These are phyloP conservation scores for Drosophila quinaria DNA, from an alignment of 2,888 invertebrate species.

Conservation along the genomic window DNA sequence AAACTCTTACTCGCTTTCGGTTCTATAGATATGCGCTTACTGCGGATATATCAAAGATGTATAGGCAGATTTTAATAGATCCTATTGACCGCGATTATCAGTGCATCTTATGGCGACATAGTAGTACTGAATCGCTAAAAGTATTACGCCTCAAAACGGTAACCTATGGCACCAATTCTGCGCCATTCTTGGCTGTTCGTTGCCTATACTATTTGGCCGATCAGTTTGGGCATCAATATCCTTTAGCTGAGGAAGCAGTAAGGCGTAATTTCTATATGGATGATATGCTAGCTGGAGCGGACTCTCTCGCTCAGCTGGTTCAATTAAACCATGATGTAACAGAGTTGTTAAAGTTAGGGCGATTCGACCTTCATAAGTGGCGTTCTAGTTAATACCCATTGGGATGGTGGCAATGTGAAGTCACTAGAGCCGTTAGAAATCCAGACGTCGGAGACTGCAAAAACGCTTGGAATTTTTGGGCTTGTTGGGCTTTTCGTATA, in stretches of 20 bases:
- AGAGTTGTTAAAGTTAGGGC: not conserved
- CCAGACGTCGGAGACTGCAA: not conserved
- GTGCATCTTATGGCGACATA: not conserved
- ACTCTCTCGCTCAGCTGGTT: not conserved
- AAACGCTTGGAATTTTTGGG: too few species aligned
- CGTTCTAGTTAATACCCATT: not conserved
- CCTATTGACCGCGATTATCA: not conserved
- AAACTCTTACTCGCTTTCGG: not conserved
- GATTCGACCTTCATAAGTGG: not conserved
- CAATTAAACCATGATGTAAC: not conserved
- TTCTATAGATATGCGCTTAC: not conserved
- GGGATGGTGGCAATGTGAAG: not conserved
- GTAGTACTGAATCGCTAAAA: not conserved
- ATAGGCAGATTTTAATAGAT: not conserved
- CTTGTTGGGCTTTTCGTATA: not conserved
- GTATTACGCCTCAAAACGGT: not conserved
- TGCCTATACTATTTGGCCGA: not conserved
- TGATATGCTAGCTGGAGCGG: conserved; percentile 1
- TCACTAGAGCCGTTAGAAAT: not conserved
- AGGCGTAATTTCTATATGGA: not conserved
- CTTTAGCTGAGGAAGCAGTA: not conserved
- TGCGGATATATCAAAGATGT: not conserved
- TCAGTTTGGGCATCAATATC: not conserved
- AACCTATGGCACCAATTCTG: not conserved
- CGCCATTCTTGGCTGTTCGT: not conserved